Percentiles rank a stretch among this genome's conserved stretches.
Evolutionary conservation across 2,113 vertebrate genomes (phyloP).

Genomic region (Oreochromis niloticus): DNA sequence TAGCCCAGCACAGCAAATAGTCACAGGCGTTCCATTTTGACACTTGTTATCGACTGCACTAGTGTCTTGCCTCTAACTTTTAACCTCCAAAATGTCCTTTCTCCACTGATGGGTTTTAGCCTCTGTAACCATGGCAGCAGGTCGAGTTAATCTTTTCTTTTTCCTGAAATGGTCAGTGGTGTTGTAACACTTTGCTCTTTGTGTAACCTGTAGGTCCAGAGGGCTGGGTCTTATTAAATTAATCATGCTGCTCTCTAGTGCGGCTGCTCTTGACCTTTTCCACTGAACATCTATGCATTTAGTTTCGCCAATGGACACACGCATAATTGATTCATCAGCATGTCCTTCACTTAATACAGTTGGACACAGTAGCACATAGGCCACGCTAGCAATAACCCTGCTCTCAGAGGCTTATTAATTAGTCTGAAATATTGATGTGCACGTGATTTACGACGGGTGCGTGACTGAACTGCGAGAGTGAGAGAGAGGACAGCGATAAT

Average conservation of each 20-base stretch:
- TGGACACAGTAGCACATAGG: conserved; percentile 43
- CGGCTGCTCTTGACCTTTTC: conserved; percentile 62
- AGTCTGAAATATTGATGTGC: conserved; percentile 51
- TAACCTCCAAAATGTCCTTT: neutral
- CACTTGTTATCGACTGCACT: neutral
- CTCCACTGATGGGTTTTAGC: neutral
- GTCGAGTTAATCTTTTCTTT: neutral
- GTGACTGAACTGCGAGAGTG: conserved; percentile 19
- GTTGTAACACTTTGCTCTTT: neutral
- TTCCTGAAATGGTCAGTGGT: neutral
- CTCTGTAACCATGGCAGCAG: neutral
- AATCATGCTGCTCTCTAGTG: conserved; percentile 38
- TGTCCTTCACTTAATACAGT: conserved; percentile 41
- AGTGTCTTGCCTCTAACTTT: neutral
- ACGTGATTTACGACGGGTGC: conserved; percentile 27
- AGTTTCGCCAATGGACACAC: conserved; percentile 8
- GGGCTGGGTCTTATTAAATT: conserved; percentile 40
- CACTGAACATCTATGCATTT: conserved; percentile 41
- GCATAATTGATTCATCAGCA: conserved; percentile 64
- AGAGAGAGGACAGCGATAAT: neutral
- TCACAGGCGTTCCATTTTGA: neutral
- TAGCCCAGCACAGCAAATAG: neutral
- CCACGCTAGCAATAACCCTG: conserved; percentile 35
- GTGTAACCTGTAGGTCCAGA: conserved; percentile 26
- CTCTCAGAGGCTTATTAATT: conserved; percentile 58